These are phyloP conservation scores for Labeo rohita DNA, from an alignment of 2,113 vertebrate genomes.

Conservation along the genomic window DNA sequence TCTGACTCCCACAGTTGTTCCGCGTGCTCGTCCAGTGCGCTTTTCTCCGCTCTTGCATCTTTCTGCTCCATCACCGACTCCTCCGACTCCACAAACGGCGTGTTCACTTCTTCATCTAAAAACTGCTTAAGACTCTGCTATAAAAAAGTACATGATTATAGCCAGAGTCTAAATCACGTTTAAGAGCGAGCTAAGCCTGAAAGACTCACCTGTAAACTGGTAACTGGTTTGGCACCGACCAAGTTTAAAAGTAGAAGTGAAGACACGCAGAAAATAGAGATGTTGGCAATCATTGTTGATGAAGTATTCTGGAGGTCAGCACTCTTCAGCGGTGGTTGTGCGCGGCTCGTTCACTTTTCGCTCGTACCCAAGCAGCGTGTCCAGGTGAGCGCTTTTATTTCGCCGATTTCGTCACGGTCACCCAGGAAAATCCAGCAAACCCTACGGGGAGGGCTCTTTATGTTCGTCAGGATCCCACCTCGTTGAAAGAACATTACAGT, in stretches of 20 bases:
- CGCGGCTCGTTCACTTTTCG: neutral
- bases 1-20: slow-evolving; percentile 58
- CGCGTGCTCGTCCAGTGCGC: slow-evolving; percentile 43
- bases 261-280: slow-evolving; percentile 64
- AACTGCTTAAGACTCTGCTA: slow-evolving; percentile 71
- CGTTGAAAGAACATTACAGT: slow-evolving; percentile 12
- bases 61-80: slow-evolving; percentile 49
- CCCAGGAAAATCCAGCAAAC: slow-evolving; percentile 53
- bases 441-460: slow-evolving; percentile 32
- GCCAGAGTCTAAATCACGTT: neutral
- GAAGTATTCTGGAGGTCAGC: slow-evolving; percentile 5
- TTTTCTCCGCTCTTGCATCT: slow-evolving; percentile 54
- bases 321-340: neutral
- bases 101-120: slow-evolving; percentile 66
- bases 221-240: slow-evolving; percentile 63
- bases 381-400: slow-evolving; percentile 73
- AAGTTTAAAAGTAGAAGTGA: slow-evolving; percentile 70
- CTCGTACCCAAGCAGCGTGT: slow-evolving; percentile 26
- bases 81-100: slow-evolving; percentile 56
- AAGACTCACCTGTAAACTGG: slow-evolving; percentile 71
- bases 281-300: slow-evolving; percentile 73
- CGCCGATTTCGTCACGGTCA: slow-evolving; percentile 65
- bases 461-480: slow-evolving; percentile 40
- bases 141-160: neutral
- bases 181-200: too few species aligned